A percentile compares a stretch with the other conserved stretches of the same genome.
Conservation (phyloP, 2,888 invertebrate genomes). For the Eretmocerus hayati region DNA sequence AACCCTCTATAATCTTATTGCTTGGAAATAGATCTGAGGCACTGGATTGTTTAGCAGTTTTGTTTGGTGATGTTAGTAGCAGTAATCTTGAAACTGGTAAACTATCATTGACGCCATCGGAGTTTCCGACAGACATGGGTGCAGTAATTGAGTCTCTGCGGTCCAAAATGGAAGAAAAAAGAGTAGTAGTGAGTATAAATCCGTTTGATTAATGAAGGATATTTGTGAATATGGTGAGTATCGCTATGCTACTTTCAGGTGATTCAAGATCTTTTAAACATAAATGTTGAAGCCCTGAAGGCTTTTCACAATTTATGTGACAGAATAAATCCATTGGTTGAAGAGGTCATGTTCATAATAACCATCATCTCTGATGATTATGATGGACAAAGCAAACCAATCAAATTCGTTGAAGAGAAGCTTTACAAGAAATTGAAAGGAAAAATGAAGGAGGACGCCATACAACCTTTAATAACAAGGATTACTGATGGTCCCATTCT, state of each 20-base stretch:
- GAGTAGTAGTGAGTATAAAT: conserved; percentile 32
- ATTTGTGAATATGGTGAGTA: neutral
- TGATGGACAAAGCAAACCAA: conserved; percentile 24
- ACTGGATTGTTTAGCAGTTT: conserved; percentile 36
- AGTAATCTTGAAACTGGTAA: conserved; percentile 30
- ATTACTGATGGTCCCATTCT: conserved; percentile 44
- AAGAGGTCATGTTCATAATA: conserved; percentile 45
- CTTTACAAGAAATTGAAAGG: conserved; percentile 39
- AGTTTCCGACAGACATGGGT: conserved; percentile 37
- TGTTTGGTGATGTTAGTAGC: conserved; percentile 38
- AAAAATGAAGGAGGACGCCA: conserved; percentile 44
- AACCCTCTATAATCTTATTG: conserved; percentile 44
- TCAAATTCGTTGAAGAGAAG: conserved; percentile 37
- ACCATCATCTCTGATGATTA: conserved; percentile 41
- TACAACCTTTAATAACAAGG: conserved; percentile 48
- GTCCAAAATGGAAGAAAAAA: conserved; percentile 24
- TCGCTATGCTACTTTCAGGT: conserved; percentile 30
- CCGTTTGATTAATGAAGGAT: neutral
- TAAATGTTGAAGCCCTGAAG: conserved; percentile 36
- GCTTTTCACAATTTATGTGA: conserved; percentile 57
- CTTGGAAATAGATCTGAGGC: conserved; percentile 36
- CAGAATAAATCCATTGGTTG: conserved; percentile 47
- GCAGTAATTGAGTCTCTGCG: conserved; percentile 33
- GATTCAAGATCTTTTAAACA: conserved; percentile 33
- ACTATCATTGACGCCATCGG: conserved; percentile 28